Evolutionary conservation across 2,888 invertebrate species (phyloP).

Genomic region (Syrista parreyssii): DNA sequence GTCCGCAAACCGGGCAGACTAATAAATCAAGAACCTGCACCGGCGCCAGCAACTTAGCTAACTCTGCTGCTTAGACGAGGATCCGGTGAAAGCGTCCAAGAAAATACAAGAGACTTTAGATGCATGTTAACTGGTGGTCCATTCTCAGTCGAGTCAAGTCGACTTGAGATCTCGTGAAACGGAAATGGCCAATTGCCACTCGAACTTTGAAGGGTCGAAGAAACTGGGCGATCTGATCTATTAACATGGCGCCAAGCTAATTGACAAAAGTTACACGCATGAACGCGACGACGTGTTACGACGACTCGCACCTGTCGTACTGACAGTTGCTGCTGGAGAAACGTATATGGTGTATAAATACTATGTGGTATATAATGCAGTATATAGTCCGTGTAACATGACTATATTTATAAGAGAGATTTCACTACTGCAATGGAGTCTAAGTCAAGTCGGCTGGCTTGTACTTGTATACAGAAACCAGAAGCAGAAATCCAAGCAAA

Average conservation of each 20-base stretch:
- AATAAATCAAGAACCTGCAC: constrained; percentile 56
- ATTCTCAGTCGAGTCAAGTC: background rate
- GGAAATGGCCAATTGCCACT: background rate
- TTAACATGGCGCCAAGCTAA: background rate
- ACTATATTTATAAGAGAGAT: background rate
- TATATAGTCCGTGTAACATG: background rate
- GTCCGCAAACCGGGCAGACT: constrained; percentile 40
- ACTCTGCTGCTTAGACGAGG: constrained; percentile 41
- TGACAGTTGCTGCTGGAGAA: background rate
- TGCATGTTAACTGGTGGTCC: background rate
- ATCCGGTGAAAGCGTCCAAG: constrained; percentile 26
- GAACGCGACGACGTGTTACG: background rate
- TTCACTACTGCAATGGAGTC: background rate
- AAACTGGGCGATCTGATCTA: background rate
- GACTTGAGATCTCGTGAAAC: background rate
- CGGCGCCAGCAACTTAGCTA: constrained; percentile 50
- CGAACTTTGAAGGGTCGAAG: background rate
- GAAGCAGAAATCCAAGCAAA: background rate
- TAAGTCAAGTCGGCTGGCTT: background rate
- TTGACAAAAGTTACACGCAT: background rate
- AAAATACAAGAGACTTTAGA: background rate
- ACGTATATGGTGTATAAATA: background rate
- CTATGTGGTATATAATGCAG: background rate
- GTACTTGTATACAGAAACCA: background rate
- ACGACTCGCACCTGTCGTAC: background rate